A percentile compares a stretch with the other conserved stretches of the same genome.
These are phyloP conservation scores for Argyresthia goedartella DNA, from an alignment of 2,888 invertebrate genomes.

Conservation along the genomic window DNA sequence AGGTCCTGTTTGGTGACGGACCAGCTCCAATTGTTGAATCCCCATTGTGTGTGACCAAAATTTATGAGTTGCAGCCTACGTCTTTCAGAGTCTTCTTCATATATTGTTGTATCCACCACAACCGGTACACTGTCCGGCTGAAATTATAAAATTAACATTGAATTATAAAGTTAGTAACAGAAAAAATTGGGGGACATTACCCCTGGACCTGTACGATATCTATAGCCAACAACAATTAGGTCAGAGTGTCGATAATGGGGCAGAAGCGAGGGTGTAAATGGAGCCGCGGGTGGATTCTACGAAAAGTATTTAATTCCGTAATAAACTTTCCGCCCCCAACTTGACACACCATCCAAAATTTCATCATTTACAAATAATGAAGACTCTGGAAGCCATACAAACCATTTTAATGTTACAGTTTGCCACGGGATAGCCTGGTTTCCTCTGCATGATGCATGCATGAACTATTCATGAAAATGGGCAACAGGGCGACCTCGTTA, in stretches of 20 bases:
- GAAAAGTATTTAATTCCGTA: no score
- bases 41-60: slow-evolving; percentile 62
- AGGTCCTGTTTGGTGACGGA: slow-evolving; percentile 58
- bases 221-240: no score
- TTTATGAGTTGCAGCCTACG: slow-evolving; percentile 54
- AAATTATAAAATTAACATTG: background rate
- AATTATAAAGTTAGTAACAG: background rate
- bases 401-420: slow-evolving; percentile 62
- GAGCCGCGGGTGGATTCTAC: no score
- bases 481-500: background rate
- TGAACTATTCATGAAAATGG: background rate
- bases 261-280: no score
- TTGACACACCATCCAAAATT: no score
- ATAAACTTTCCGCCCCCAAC: no score
- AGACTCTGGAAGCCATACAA: slow-evolving; percentile 16
- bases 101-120: slow-evolving; percentile 12
- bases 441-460: slow-evolving; percentile 56
- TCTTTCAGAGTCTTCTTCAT: slow-evolving; percentile 39
- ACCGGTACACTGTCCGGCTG: slow-evolving; percentile 30
- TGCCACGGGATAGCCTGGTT: slow-evolving; percentile 51
- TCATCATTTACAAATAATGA: no score
- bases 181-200: no score
- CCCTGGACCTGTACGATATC: no score
- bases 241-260: no score
- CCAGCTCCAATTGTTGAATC: slow-evolving; percentile 67